Base-by-base conservation (phyloP, 2,113 vertebrate species). In the Cyprinodon brontotheroides region DNA sequence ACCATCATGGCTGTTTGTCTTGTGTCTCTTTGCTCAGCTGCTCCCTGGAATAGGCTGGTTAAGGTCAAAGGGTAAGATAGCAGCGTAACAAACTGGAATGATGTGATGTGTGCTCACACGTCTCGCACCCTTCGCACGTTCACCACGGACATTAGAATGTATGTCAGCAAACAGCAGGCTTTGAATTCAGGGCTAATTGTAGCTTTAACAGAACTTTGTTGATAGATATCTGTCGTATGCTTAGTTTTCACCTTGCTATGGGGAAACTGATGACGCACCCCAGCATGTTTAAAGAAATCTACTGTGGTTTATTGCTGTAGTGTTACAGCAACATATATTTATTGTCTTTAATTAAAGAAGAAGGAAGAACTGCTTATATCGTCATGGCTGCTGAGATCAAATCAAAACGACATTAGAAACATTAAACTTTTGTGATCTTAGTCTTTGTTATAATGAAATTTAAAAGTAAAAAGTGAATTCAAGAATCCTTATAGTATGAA, bases 61-160 rank as follows among this genome's bases (percentile, higher is more conserved):
- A 87, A 89, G 85, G 87, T 81, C 80, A 87, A 48, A 79, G 66
- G 39, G 47, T 40, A 40, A 70, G 57, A 22, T 0, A 22, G 80
- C 43, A 67, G 81, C 50, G 45, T 60, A 77, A 75, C 22, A 60
- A 12, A 40, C 37, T 29, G 37, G 11, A 61, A 5, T 7, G 4
- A 41, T 20, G 29, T 7, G 61, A 7, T 6, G 29, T 61, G 11
- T 61, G 59, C 59, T 36, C 12, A 61, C 60, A 61, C 29, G 11
- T 37, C 12, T 2, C 29, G 4, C 15, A 9, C 41, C 41, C 41
- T 41, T 4, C 3, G 9, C 41, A 41, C 41, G 41, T 41, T 41
- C 4, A 20, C 12, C 15, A 17, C 20, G 8, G 17, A 57, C 8
- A 20, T 57, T 9, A 7, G 20, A 57, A 57, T 17, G 8, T 17